Base-by-base conservation (phyloP, 2,797 vertebrate species). In the Lagorchestes hirsutus region DNA sequence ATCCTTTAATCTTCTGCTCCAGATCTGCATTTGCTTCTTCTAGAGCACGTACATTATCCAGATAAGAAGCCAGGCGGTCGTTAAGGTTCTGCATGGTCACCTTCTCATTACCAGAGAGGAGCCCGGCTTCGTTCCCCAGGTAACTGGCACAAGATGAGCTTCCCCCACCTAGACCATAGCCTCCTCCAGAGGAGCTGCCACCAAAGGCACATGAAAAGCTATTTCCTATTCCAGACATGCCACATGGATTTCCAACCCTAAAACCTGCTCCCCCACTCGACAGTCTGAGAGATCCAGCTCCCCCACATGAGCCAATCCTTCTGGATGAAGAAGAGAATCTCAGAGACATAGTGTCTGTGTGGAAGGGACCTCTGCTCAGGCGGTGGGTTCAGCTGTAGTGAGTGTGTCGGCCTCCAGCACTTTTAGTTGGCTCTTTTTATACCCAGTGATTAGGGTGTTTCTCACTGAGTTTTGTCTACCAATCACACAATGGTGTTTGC, bases 41-140 rank as follows among this genome's bases (percentile, higher is more conserved):
- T 98, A 99, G 99, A 0, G 99, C 99, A 56, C 99, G 99, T 22
- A 99, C 99, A 96, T 99, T 99, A 0, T 99, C 99, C 98, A 99
- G 98, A 97, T 99, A 99, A 40, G 98, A 97, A 90, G 99, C 99
- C 99, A 99, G 98, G 40, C 99, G 99, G 97, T 99, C 99, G 0
- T 99, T 99, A 97, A 99, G 99, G 98, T 99, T 99, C 98, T 99
- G 99, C 99, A 99, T 99, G 40, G 99, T 99, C 98, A 99, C 99
- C 98, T 99, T 99, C 98, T 99, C 99, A 0, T 99, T 98, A 93
- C 98, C 99, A 0, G 99, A 98, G 0, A 98, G 92, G 74, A 99
- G 98, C 94, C 98, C 98, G 0, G 98, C 98, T 90, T 99, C 99
- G 0, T 54, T 97, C 0, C 92, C 58, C 0, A 87, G 22, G 58